Evolutionary conservation across 1,140 invertebrate species (phyloP).

Genomic region (Dinothrombium tinctorium): DNA sequence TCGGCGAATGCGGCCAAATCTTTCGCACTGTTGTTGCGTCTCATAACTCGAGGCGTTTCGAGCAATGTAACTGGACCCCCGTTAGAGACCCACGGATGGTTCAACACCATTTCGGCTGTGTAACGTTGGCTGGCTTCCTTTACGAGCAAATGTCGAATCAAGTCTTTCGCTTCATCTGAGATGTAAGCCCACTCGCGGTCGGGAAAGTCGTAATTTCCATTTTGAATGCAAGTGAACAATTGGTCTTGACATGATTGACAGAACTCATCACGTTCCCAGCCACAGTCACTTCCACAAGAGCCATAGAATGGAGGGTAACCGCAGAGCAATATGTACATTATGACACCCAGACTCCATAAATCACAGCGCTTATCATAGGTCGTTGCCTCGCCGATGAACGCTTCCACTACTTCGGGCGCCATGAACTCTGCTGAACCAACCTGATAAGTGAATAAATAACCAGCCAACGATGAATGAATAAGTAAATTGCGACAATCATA

Average conservation of each 20-base stretch:
- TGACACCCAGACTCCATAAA: conserved; percentile 89
- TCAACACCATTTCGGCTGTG: conserved; percentile 56
- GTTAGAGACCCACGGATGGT: conserved; percentile 54
- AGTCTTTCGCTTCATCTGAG: conserved; percentile 71
- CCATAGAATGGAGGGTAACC: conserved; percentile 95
- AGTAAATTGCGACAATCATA: background rate
- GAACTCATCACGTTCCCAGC: conserved; percentile 81
- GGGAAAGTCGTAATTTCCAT: conserved; percentile 70
- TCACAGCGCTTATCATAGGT: conserved; percentile 92
- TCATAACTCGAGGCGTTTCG: conserved; percentile 59
- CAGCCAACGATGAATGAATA: background rate
- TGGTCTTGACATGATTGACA: conserved; percentile 47
- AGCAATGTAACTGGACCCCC: conserved; percentile 28
- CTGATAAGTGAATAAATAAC: conserved; percentile 23
- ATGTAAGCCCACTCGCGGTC: conserved; percentile 69
- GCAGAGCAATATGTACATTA: conserved; percentile 87
- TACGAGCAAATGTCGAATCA: conserved; percentile 65
- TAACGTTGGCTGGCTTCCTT: conserved; percentile 55
- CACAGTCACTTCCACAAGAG: conserved; percentile 69
- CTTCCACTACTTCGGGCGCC: conserved; percentile 93
- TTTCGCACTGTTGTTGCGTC: conserved; percentile 70
- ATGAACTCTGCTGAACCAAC: conserved; percentile 95
- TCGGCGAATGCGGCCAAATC: conserved; percentile 78
- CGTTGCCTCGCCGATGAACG: conserved; percentile 61
- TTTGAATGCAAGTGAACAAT: conserved; percentile 37